Percentiles rank a stretch among this genome's conserved stretches.
Conservation (phyloP, 1,140 invertebrate genomes). For the Trachelipus rathkii region DNA sequence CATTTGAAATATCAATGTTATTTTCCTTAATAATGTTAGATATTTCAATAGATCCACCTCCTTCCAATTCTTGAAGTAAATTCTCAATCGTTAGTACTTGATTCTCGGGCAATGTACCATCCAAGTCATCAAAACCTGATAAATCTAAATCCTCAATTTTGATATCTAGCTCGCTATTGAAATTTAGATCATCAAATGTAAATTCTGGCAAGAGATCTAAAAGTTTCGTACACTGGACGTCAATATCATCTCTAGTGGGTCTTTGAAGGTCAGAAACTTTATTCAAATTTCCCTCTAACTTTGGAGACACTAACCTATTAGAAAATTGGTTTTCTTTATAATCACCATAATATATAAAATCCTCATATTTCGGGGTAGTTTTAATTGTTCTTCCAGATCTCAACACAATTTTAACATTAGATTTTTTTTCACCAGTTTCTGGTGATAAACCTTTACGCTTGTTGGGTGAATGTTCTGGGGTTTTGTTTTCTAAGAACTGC, state of each 20-base stretch:
- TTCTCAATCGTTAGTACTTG: not conserved
- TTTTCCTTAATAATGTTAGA: not conserved
- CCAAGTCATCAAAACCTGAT: conserved; percentile 1
- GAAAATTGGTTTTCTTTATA: not conserved
- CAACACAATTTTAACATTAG: not conserved
- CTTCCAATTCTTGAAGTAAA: not conserved
- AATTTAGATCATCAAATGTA: not conserved
- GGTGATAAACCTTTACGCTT: not conserved
- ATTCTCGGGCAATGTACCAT: not conserved
- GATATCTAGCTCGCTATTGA: not conserved
- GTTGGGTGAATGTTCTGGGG: not conserved
- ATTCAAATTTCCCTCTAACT: too few relatives aligned
- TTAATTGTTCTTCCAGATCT: conserved; percentile 1
- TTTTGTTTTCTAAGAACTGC: not conserved
- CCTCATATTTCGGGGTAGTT: not conserved
- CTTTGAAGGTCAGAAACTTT: too few relatives aligned
- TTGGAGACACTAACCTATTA: too few relatives aligned
- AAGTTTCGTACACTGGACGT: not conserved
- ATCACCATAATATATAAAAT: conserved; percentile 1
- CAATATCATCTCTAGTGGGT: not conserved
- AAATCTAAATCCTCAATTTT: not conserved
- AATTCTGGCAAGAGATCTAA: not conserved
- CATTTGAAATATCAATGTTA: conserved; percentile 9
- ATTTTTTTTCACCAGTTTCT: not conserved
- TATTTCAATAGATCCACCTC: not conserved